phyloP scores from a whole-genome alignment of 1,140 invertebrate species.

The Latrodectus geometricus region DNA sequence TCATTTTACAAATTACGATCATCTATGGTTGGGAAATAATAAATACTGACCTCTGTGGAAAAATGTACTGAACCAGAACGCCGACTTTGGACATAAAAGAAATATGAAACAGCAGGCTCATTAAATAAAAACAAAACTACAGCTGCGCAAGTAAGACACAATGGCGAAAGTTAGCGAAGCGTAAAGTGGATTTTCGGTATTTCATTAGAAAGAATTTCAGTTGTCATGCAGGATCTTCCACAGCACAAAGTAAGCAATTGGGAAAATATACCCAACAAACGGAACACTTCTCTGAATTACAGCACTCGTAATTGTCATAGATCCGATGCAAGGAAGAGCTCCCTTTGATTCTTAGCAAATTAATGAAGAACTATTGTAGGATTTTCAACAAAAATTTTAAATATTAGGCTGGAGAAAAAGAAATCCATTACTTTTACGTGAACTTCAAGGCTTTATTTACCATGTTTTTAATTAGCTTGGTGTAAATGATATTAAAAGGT shows the following conservation, averaged over 20 bases:
- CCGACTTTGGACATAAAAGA: background rate
- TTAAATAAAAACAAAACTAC: slow-evolving; percentile 26
- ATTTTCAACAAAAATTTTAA: too few relatives aligned
- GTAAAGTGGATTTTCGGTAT: slow-evolving; percentile 14
- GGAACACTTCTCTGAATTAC: too few relatives aligned
- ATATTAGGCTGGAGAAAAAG: too few relatives aligned
- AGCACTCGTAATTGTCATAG: too few relatives aligned
- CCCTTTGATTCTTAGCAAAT: too few relatives aligned
- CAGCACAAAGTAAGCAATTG: background rate
- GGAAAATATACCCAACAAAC: too few relatives aligned
- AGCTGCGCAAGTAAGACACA: slow-evolving; percentile 21
- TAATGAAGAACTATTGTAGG: too few relatives aligned
- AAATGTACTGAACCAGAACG: slow-evolving; percentile 27
- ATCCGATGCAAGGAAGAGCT: too few relatives aligned
- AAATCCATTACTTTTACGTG: too few relatives aligned
- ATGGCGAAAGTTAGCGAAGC: slow-evolving; percentile 22
- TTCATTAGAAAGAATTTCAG: background rate
- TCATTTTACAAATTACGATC: background rate
- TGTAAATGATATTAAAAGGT: too few relatives aligned
- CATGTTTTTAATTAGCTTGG: too few relatives aligned
- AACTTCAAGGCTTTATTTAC: too few relatives aligned
- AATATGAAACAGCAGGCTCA: slow-evolving; percentile 11
- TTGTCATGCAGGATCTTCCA: background rate
- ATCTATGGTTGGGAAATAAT: background rate
- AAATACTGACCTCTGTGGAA: slow-evolving; percentile 31